Percentiles rank a stretch among this genome's conserved stretches.
These are phyloP conservation scores for Zele albiditarsus DNA, from an alignment of 2,888 invertebrate species.

Conservation along the genomic window DNA sequence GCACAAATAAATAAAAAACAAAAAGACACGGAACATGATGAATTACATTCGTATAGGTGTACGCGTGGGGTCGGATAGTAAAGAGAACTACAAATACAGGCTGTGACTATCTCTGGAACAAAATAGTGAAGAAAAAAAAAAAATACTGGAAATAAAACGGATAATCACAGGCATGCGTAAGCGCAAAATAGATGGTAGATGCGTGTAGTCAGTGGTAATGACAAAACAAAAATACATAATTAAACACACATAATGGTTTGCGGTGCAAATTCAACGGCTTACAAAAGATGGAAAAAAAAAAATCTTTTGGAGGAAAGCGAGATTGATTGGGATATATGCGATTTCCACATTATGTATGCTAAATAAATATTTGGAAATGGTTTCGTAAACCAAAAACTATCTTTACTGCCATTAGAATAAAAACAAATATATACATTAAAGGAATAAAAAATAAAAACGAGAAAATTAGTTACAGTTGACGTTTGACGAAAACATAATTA, in stretches of 20 bases:
- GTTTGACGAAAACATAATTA: not conserved
- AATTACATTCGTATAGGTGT: conserved; percentile 21
- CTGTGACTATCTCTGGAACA: conserved; percentile 64
- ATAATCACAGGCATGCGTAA: conserved; percentile 25
- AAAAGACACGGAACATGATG: conserved; percentile 9
- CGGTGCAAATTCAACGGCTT: not conserved
- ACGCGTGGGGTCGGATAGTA: conserved; percentile 25
- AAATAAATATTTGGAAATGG: conserved; percentile 10
- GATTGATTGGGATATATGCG: not conserved
- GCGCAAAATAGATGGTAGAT: conserved; percentile 9
- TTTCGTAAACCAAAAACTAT: conserved; percentile 13
- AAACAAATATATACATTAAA: not conserved
- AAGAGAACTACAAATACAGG: conserved; percentile 58
- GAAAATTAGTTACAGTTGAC: not conserved
- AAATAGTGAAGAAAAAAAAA: conserved; percentile 41
- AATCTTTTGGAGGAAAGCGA: not conserved
- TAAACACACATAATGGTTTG: not conserved
- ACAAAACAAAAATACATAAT: not conserved
- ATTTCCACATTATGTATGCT: not conserved
- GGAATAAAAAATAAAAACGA: conserved; percentile 8
- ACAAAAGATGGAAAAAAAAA: conserved; percentile 6
- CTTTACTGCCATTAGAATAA: conserved; percentile 27
- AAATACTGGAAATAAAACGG: conserved; percentile 43
- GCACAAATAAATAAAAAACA: conserved; percentile 11
- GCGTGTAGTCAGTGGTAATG: not conserved